Evolutionary conservation across 2,113 vertebrate species (phyloP).

Genomic region (Odocoileus hemionus): DNA sequence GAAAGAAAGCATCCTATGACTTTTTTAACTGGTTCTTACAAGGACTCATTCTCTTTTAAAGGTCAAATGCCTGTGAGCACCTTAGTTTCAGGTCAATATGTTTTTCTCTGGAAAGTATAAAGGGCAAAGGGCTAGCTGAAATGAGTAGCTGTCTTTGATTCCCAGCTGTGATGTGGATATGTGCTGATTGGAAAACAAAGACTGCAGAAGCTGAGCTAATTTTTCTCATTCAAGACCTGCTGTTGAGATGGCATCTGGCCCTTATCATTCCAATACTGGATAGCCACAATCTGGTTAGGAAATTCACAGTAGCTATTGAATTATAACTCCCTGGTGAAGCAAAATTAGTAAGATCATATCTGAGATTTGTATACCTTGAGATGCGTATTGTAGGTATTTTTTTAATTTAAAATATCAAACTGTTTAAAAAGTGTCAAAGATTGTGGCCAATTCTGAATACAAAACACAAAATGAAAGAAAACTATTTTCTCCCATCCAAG

Average conservation of each 20-base stretch:
- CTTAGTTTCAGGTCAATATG: constrained; percentile 44
- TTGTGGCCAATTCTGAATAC: not conserved
- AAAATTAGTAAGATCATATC: not conserved
- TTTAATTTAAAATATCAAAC: not conserved
- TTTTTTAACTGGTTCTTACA: constrained; percentile 25
- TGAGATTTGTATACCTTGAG: not conserved
- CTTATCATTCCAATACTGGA: not conserved
- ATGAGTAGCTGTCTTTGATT: not conserved
- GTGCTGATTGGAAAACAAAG: not conserved
- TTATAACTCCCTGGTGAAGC: not conserved
- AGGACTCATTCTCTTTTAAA: constrained; percentile 44
- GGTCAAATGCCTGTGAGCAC: constrained; percentile 29
- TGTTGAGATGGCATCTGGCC: not conserved
- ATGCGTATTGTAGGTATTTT: not conserved
- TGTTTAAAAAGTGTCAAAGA: not conserved
- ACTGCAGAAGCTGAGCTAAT: not conserved
- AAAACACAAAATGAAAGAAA: not conserved
- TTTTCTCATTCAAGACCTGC: constrained; percentile 24
- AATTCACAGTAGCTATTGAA: not conserved
- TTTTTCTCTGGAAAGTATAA: constrained; percentile 29
- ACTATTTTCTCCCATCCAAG: not conserved
- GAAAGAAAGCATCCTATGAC: not conserved
- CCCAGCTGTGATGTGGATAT: not conserved
- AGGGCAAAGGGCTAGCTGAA: not conserved
- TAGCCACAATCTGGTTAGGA: not conserved